Conservation (phyloP, 2,797 vertebrate species). For the Serranus cabrilla region DNA sequence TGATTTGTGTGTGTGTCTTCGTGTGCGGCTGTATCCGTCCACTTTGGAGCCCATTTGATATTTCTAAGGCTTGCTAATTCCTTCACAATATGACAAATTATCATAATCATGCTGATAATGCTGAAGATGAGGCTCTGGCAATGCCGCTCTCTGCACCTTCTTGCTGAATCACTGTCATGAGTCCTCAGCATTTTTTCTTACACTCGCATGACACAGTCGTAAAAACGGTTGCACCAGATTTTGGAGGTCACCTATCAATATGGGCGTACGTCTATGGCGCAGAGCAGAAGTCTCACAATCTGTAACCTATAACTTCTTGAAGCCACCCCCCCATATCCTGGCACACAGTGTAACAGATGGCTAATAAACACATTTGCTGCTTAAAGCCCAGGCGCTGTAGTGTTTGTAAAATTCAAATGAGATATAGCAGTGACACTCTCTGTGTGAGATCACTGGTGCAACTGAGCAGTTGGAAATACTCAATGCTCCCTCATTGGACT, state of each 20-base stretch:
- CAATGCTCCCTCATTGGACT: constrained; percentile 62
- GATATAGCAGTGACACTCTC: constrained; percentile 72
- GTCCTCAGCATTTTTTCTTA: constrained; percentile 25
- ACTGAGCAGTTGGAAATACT: constrained; percentile 70
- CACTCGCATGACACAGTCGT: constrained; percentile 11
- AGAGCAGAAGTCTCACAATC: constrained; percentile 70
- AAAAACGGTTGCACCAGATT: constrained; percentile 49
- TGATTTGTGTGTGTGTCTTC: constrained; percentile 23
- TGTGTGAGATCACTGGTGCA: constrained; percentile 75
- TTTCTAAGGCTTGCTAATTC: constrained; percentile 62
- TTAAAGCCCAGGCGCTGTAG: constrained; percentile 68
- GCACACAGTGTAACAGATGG: constrained; percentile 76
- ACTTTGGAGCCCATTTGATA: constrained; percentile 53
- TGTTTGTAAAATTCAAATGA: constrained; percentile 83
- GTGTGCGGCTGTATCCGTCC: constrained; percentile 13
- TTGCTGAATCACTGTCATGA: constrained; percentile 19
- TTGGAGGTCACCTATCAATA: constrained; percentile 67
- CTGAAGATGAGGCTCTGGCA: constrained; percentile 36
- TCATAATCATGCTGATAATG: constrained; percentile 47
- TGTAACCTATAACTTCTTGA: constrained; percentile 74
- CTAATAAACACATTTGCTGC: constrained; percentile 82
- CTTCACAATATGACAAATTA: constrained; percentile 55
- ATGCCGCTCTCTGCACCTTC: constrained; percentile 18
- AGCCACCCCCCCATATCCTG: constrained; percentile 50
- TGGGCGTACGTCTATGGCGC: constrained; percentile 45